Evolutionary conservation across 23 tunicate genomes (phyloP).

Genomic region (Ascidia mentula): DNA sequence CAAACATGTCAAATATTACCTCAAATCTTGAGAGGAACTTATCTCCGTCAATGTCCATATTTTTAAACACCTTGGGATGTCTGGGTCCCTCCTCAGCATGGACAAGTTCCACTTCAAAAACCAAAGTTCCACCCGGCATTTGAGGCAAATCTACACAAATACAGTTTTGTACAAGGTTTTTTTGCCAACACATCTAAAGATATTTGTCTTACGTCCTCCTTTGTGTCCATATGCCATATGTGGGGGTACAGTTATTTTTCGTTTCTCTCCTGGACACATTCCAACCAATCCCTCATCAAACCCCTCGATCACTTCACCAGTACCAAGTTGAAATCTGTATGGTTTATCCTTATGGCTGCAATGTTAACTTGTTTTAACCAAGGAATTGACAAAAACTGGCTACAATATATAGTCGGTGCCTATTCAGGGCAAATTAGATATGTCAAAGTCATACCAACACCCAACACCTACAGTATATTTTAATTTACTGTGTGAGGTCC

Average conservation of each 20-base stretch:
- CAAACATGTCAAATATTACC: background rate
- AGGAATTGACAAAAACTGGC: too few species aligned
- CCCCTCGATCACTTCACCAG: conserved; percentile 97
- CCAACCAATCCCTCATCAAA: conserved; percentile 90
- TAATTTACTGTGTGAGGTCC: too few species aligned
- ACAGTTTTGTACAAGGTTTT: background rate
- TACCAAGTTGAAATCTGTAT: conserved; percentile 92
- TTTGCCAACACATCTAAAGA: background rate
- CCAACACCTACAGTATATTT: too few species aligned
- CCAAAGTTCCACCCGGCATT: conserved; percentile 94
- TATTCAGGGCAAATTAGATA: too few species aligned
- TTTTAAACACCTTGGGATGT: conserved; percentile 95
- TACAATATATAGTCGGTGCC: too few species aligned
- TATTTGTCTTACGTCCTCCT: conserved; percentile 68
- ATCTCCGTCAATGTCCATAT: conserved; percentile 86
- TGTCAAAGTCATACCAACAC: too few species aligned
- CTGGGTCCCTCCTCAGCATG: conserved; percentile 99
- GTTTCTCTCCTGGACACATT: conserved; percentile 97
- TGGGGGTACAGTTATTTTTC: conserved; percentile 86
- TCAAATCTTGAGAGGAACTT: conserved; percentile 74
- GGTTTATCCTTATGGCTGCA: conserved; percentile 83
- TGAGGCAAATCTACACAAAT: conserved; percentile 57
- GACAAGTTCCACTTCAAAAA: conserved; percentile 91
- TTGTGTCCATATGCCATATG: conserved; percentile 91
- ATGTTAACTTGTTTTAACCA: too few species aligned